These are phyloP conservation scores for Rafetus swinhoei DNA, from an alignment of 2,113 vertebrate species.

Conservation along the genomic window DNA sequence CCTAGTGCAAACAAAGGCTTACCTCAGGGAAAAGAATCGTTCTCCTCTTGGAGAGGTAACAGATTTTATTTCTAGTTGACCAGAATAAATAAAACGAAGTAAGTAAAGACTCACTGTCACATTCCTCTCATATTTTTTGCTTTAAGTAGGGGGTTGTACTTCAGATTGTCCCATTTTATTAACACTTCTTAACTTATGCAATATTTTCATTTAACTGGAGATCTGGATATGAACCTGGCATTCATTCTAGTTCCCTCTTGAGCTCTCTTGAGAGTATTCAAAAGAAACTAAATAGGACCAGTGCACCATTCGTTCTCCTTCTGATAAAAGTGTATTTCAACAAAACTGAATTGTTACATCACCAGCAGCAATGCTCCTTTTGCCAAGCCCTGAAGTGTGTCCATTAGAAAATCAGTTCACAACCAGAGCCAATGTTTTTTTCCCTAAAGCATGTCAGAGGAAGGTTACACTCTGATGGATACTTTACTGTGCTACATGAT, in stretches of 20 bases:
- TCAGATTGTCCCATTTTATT: not conserved
- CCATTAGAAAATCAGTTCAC: not conserved
- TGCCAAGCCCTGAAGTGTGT: not conserved
- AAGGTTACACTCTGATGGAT: not conserved
- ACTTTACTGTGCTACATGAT: not conserved
- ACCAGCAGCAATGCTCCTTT: not conserved
- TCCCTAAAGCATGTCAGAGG: not conserved
- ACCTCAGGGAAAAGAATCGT: not conserved
- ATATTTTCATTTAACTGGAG: not conserved
- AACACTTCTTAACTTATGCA: not conserved
- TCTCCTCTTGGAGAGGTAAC: not conserved
- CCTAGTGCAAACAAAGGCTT: too few species aligned
- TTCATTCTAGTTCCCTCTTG: not conserved
- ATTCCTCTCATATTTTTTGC: too few species aligned
- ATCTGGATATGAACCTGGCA: not conserved
- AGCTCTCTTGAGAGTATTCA: not conserved
- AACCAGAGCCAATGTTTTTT: not conserved
- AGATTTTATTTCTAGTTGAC: not conserved
- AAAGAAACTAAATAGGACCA: not conserved
- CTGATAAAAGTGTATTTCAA: not conserved
- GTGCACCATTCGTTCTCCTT: not conserved
- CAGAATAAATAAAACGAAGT: not conserved
- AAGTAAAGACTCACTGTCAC: too few species aligned
- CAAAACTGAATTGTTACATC: not conserved
- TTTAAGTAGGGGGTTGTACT: not conserved